Evolutionary conservation across 2,888 invertebrate species (phyloP), one percentile per base, ranked within the genome.

Genomic region (Tetranychus piercei): DNA sequence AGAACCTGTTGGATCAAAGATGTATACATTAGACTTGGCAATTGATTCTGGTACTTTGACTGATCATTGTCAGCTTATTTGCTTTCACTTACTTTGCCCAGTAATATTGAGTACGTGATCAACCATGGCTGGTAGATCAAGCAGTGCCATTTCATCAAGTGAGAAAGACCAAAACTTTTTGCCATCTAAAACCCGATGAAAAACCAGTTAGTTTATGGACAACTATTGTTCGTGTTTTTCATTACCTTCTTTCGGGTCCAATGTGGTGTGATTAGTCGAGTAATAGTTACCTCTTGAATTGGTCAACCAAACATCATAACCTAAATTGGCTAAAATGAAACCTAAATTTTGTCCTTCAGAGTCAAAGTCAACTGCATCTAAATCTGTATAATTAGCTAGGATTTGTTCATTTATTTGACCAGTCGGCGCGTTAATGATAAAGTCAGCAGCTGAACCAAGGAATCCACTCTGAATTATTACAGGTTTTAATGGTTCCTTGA

Each of bases 271-370:
- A 7, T 69, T 69, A 20, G 34, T 23, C 9, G 22, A 23, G n/a
- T 69, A 23, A 9, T 69, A 23, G n/a, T 69, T 69, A 23, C 69
- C 69, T n/a, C 69, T 9, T 18, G 69, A 9, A n/a, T 69, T 69
- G n/a, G 69, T 20, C n/a, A 69, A n/a, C 69, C 69, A 69, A 23
- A 69, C 69, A 69, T 69, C 69, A 23, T 69, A 69, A 69, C 69
- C 69, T 9, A 69, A 69, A 69, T 23, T 20, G 34, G 69, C 34
- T 69, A 69, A 15, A 11, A 20, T 34, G 34, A 69, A 69, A 23
- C 69, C 69, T 6, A 69, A 23, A 23, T 69, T n/a, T 18, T n/a
- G 20, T 20, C 69, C 34, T 18, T 23, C 69, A 0, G 15, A 15
- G 4, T 55, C 55, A 15, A 55, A 55, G 55, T 55, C 55, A 55